These are phyloP conservation scores for Rhinichthys osculus DNA, from an alignment of 2,797 vertebrate genomes.

Conservation along the genomic window DNA sequence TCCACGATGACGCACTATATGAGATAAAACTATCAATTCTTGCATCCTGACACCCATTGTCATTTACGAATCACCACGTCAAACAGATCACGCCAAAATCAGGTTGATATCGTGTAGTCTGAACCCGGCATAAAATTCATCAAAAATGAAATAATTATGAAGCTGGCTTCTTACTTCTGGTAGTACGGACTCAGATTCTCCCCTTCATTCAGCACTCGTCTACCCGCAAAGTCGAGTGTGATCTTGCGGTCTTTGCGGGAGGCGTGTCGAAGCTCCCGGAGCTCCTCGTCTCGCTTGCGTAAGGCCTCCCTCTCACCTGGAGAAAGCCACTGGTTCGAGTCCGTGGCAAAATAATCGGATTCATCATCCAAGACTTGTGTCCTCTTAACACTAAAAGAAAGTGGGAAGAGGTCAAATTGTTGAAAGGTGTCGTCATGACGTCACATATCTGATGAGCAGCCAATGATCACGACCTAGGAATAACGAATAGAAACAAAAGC, in stretches of 20 bases:
- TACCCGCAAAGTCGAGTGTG: conserved; percentile 94
- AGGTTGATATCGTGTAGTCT: neutral
- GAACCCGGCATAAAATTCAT: neutral
- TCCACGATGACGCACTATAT: no score
- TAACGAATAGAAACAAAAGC: no score
- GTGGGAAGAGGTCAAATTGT: neutral
- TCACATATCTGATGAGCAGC: no score
- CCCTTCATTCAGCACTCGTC: conserved; percentile 88
- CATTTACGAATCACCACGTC: no score
- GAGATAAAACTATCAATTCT: no score
- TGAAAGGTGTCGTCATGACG: no score
- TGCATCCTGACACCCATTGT: no score
- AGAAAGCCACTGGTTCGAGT: conserved; percentile 97
- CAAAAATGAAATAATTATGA: neutral
- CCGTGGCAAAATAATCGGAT: conserved; percentile 92
- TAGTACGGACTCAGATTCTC: conserved; percentile 85
- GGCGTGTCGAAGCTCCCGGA: conserved; percentile 88
- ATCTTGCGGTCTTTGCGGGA: conserved; percentile 88
- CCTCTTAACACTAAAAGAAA: conserved; percentile 82
- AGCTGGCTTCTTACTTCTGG: conserved; percentile 78
- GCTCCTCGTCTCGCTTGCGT: conserved; percentile 87
- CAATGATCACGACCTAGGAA: no score
- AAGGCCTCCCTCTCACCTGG: conserved; percentile 86
- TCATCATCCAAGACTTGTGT: conserved; percentile 98
- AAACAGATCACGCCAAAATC: neutral